Conservation (phyloP, 2,888 invertebrate genomes). For the Petrolisthes cinctipes region DNA sequence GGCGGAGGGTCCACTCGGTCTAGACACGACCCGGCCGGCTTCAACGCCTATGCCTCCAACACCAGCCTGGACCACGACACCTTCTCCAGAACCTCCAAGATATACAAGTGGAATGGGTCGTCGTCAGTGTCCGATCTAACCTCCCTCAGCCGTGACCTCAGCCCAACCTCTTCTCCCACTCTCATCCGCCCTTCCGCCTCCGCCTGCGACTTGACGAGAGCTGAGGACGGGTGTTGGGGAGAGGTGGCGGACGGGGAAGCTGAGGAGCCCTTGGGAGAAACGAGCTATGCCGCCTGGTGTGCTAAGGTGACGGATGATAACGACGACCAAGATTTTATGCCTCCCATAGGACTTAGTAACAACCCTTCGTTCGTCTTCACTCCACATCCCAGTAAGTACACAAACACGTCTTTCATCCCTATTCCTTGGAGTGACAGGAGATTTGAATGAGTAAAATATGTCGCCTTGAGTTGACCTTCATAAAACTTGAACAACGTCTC, state of each 20-base stretch:
- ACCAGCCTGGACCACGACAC: constrained; percentile 58
- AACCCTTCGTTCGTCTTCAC: constrained; percentile 28
- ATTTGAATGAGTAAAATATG: neutral
- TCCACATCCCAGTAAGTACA: constrained; percentile 41
- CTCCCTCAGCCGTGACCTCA: constrained; percentile 51
- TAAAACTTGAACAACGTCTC: too few relatives aligned
- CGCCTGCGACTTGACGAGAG: constrained; percentile 44
- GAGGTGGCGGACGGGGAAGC: neutral
- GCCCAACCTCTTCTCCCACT: constrained; percentile 1
- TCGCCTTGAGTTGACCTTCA: neutral
- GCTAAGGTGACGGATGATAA: constrained; percentile 33
- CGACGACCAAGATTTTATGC: constrained; percentile 47
- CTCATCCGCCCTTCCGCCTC: constrained; percentile 39
- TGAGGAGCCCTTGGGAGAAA: constrained; percentile 20
- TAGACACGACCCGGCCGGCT: constrained; percentile 18
- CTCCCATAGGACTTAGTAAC: neutral
- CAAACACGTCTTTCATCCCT: neutral
- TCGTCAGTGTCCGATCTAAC: constrained; percentile 60
- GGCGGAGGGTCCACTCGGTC: neutral
- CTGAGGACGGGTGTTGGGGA: neutral
- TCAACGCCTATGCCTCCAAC: constrained; percentile 59
- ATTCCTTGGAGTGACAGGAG: neutral
- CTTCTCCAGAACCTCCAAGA: constrained; percentile 55
- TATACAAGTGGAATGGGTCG: constrained; percentile 59
- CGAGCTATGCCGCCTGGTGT: constrained; percentile 57